Base-by-base conservation (phyloP, 2,888 invertebrate species). In the Erebia epiphron region DNA sequence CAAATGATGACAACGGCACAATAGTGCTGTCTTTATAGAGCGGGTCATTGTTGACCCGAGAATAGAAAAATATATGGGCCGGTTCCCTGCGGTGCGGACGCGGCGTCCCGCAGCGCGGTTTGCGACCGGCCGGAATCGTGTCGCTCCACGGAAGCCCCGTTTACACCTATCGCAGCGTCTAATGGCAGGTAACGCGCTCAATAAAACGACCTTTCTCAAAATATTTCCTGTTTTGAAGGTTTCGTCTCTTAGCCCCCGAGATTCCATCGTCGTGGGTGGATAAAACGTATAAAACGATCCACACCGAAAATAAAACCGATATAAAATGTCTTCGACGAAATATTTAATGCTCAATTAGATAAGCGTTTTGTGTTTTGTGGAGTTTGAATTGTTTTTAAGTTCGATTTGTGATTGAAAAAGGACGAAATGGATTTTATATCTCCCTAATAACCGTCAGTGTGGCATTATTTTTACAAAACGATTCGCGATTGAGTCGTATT, bases 331-430 rank as follows among this genome's bases (percentile, higher is more conserved):
- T 88, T 89, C 92, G 90, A 90, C 87, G 92, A 93, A 91, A 90
- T 92, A 90, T 91, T 92, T 92, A 91, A 92, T 91, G 88, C 91
- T 92, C 91, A 92, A 92, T 92, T 92, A 92, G 91, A 91, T 92
- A 92, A 91, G 89, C 90, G 89, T 90, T 92, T 90, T 91, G 85
- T 89, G 87, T 89, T 91, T 88, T 87, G 89, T 90, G 87, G 86
- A 86, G 88, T 88, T 89, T 85, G 88, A 89, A 91, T 91, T 90
- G 91, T 92, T 90, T 89, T 79, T 71, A 75, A 77, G 76, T 75
- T 77, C 84, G 85, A 87, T 86, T 87, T 83, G 86, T 87, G 86
- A 85, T 85, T 83, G 83, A 87, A 85, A 74, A 74, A 69, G 67
- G 68, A 68, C 67, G 21, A 70, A 64, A 65, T 67, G 66, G 76